phyloP scores from a whole-genome alignment of 2,888 invertebrate species.

The Rhamphomyia laevipes region DNA sequence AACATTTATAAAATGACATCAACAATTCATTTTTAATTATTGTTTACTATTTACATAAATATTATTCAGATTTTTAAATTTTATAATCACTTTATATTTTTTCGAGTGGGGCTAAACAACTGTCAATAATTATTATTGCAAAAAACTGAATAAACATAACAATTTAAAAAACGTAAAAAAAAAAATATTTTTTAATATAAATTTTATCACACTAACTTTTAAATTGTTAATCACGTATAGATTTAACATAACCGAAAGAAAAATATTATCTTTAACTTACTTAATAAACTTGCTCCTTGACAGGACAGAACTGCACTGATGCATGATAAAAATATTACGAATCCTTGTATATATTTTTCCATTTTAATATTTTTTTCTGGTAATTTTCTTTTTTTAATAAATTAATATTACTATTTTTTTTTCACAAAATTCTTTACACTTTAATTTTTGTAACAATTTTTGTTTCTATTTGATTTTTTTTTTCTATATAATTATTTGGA shows the following conservation, averaged over 20 bases:
- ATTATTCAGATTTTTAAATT: too few relatives aligned
- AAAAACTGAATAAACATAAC: too few relatives aligned
- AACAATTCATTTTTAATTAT: too few relatives aligned
- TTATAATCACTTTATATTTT: too few relatives aligned
- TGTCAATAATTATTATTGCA: too few relatives aligned
- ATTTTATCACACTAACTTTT: too few relatives aligned
- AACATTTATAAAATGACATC: too few relatives aligned
- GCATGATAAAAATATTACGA: slow-evolving; percentile 23
- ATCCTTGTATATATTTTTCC: slow-evolving; percentile 18
- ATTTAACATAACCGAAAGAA: neutral
- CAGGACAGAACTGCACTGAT: slow-evolving; percentile 26
- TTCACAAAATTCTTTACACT: slow-evolving; percentile 11
- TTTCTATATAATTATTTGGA: neutral
- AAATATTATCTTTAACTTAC: slow-evolving; percentile 21
- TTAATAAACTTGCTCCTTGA: slow-evolving; percentile 27
- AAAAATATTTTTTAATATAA: too few relatives aligned
- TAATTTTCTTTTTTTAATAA: neutral
- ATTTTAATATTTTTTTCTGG: neutral
- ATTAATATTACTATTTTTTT: slow-evolving; percentile 4
- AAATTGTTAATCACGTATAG: too few relatives aligned
- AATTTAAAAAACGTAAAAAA: too few relatives aligned
- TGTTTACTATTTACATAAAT: too few relatives aligned
- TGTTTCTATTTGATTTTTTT: neutral
- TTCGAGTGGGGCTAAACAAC: too few relatives aligned
- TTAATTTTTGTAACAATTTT: neutral